phyloP scores from a whole-genome alignment of 2,797 vertebrate genomes.

The Pogonophryne albipinna region DNA sequence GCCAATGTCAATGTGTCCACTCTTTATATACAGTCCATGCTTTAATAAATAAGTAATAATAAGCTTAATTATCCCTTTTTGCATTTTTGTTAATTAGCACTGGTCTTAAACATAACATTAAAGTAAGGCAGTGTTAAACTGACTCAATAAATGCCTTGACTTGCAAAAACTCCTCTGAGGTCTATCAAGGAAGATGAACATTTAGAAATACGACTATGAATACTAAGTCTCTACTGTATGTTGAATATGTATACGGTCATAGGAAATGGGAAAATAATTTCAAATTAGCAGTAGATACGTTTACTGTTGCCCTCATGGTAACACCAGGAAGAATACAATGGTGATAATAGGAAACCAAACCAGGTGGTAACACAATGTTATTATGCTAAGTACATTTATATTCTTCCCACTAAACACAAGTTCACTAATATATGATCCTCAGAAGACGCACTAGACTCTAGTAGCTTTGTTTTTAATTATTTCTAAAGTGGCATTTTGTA shows the following conservation, averaged over 20 bases:
- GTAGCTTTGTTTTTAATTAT: constrained; percentile 69
- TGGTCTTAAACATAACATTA: neutral
- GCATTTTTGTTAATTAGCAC: neutral
- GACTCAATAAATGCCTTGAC: neutral
- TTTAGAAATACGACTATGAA: neutral
- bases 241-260: neutral
- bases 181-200: neutral
- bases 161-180: neutral
- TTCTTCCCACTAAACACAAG: constrained; percentile 30
- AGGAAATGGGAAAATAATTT: neutral
- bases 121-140: neutral
- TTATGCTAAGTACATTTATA: constrained; percentile 20
- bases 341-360: constrained; percentile 10
- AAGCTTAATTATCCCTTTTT: no score
- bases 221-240: neutral
- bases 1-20: no score
- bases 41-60: no score
- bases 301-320: neutral
- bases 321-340: neutral
- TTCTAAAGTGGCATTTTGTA: constrained; percentile 67
- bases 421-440: constrained; percentile 38
- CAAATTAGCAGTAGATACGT: neutral
- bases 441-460: constrained; percentile 4
- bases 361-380: neutral
- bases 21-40: no score